These are phyloP conservation scores for Parnassius apollo DNA, from an alignment of 2,888 invertebrate species.

Conservation along the genomic window DNA sequence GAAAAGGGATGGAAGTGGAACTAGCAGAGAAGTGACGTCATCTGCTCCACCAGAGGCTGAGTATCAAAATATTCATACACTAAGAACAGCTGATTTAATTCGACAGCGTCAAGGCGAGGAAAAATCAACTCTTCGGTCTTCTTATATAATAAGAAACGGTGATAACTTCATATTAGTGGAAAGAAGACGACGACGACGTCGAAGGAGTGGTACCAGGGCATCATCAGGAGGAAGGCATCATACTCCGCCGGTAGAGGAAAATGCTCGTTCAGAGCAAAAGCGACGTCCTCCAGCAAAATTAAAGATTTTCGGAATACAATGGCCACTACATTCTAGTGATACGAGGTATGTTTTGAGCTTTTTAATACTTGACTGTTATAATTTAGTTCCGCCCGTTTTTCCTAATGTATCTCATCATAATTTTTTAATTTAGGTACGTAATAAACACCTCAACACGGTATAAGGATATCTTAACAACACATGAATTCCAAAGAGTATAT, in stretches of 20 bases:
- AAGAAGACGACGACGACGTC: constrained; percentile 67
- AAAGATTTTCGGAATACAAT: constrained; percentile 77
- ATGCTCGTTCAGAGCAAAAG: constrained; percentile 66
- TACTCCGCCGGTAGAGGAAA: constrained; percentile 72
- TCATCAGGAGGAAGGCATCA: constrained; percentile 72
- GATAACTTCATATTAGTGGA: constrained; percentile 77
- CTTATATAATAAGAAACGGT: constrained; percentile 76
- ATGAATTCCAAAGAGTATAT: too few species aligned
- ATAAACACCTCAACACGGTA: too few species aligned
- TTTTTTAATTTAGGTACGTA: too few species aligned
- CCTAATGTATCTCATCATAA: too few species aligned
- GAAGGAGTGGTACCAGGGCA: constrained; percentile 72
- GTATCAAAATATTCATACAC: constrained; percentile 75
- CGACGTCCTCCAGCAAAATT: constrained; percentile 73
- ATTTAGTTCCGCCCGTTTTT: too few species aligned
- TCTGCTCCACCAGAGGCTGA: constrained; percentile 68
- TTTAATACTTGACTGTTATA: too few species aligned
- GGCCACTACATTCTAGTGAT: constrained; percentile 78
- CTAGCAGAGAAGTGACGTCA: constrained; percentile 69
- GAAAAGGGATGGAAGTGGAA: constrained; percentile 80
- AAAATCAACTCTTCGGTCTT: constrained; percentile 74
- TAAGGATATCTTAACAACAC: too few species aligned
- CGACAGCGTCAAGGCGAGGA: constrained; percentile 75
- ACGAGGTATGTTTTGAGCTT: constrained; percentile 54
- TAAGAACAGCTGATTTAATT: constrained; percentile 78